phyloP scores from a whole-genome alignment of 2,797 vertebrate species.

The Poecilia wingei region DNA sequence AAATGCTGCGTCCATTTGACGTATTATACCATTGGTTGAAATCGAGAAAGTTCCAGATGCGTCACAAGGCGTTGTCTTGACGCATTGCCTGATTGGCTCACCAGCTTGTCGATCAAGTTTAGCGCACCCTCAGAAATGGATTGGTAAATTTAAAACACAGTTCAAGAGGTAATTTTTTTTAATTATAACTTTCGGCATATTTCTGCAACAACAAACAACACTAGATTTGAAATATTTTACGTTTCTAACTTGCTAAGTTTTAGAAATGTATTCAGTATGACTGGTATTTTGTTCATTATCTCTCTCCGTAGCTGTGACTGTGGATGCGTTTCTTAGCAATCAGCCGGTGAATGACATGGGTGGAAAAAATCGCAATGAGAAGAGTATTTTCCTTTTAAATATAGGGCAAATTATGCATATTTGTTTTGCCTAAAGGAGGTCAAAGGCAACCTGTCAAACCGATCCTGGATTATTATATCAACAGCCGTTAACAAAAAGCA shows the following conservation, averaged over 20 bases:
- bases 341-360: not conserved
- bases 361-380: not conserved
- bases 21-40: slow-evolving; percentile 76
- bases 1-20: slow-evolving; percentile 48
- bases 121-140: slow-evolving; percentile 17
- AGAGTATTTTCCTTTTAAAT: not conserved
- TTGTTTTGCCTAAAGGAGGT: not conserved
- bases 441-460: not conserved
- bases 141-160: slow-evolving; percentile 3
- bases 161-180: not conserved
- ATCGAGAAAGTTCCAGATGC: slow-evolving; percentile 61
- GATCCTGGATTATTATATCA: not conserved
- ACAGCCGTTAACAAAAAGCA: not conserved
- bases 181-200: accelerated
- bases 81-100: slow-evolving; percentile 51
- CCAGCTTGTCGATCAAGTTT: slow-evolving; percentile 40
- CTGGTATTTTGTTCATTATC: slow-evolving; percentile 51
- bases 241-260: not conserved
- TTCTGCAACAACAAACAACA: accelerated
- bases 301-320: slow-evolving; percentile 61
- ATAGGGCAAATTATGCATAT: not conserved
- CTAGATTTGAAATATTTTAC: not conserved
- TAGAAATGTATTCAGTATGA: not conserved
- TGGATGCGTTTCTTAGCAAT: not conserved
- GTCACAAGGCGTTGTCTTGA: slow-evolving; percentile 45